Conservation (phyloP, 2,888 invertebrate genomes). For the Caenorhabditis sp. region DNA sequence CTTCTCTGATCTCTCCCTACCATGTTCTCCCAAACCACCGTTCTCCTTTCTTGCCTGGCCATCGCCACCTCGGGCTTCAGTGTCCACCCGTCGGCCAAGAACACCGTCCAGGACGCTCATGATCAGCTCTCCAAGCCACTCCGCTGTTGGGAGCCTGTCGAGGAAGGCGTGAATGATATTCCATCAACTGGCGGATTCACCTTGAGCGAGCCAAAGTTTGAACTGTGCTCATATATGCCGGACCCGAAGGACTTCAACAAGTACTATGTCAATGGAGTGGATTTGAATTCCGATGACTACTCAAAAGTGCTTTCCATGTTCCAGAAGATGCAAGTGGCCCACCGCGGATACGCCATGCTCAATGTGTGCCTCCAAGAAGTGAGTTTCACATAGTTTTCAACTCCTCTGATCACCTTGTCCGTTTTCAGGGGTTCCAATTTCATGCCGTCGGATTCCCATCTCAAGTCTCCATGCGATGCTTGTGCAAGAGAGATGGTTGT, state of each 20-base stretch:
- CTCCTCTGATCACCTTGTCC: not conserved
- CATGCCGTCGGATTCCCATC: constrained; percentile 50
- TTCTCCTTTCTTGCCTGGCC: no score
- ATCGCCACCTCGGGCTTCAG: no score
- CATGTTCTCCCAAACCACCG: no score
- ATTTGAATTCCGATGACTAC: constrained; percentile 14
- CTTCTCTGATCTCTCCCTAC: no score
- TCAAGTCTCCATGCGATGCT: constrained; percentile 73
- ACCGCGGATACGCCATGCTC: constrained; percentile 68
- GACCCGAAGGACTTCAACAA: not conserved
- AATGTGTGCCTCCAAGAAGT: constrained; percentile 77
- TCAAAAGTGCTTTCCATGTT: not conserved
- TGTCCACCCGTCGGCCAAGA: no score
- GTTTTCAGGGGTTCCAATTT: constrained; percentile 43
- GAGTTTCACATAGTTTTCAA: not conserved
- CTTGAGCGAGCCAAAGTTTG: constrained; percentile 1
- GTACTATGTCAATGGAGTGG: constrained; percentile 23
- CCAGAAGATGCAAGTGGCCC: no score
- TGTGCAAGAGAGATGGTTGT: constrained; percentile 77
- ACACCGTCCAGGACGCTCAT: not conserved
- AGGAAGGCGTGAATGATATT: not conserved
- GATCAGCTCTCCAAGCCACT: not conserved
- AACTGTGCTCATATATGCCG: constrained; percentile 7
- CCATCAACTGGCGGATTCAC: not conserved
- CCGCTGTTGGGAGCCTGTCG: constrained; percentile 19